phyloP scores from a whole-genome alignment of 2,888 invertebrate species.

The Drosophila meridiana region DNA sequence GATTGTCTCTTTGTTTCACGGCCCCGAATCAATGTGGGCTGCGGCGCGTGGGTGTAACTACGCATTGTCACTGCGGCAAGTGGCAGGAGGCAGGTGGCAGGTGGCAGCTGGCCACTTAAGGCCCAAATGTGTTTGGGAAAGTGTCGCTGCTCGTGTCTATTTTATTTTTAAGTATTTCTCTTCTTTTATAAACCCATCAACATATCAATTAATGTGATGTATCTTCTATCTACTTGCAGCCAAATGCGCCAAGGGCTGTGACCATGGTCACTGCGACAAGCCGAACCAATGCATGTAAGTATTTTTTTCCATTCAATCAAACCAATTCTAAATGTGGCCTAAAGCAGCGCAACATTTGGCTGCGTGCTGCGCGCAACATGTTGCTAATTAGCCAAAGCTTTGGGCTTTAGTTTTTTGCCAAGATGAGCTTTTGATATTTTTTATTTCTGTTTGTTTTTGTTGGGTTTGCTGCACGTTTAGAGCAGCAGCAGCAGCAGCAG shows the following conservation, averaged over 20 bases:
- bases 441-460: constrained; percentile 10
- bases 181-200: constrained; percentile 33
- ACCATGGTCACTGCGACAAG: constrained; percentile 95
- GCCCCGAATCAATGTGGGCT: constrained; percentile 38
- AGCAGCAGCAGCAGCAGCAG: constrained; percentile 12
- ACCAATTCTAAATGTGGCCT: background rate
- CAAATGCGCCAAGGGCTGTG: constrained; percentile 96
- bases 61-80: constrained; percentile 32
- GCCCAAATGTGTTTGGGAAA: constrained; percentile 51
- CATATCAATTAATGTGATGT: constrained; percentile 64
- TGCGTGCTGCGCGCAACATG: constrained; percentile 34
- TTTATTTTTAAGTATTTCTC: constrained; percentile 19
- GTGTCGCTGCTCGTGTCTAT: constrained; percentile 39
- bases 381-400: constrained; percentile 43
- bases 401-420: constrained; percentile 28
- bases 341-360: constrained; percentile 13
- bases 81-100: constrained; percentile 32
- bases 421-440: constrained; percentile 37
- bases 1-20: constrained; percentile 34
- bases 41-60: constrained; percentile 62
- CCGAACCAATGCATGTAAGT: constrained; percentile 99
- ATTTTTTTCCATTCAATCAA: constrained; percentile 42
- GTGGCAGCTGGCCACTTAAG: constrained; percentile 18
- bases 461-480: constrained; percentile 41
- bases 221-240: constrained; percentile 86